Base-by-base conservation (phyloP, 2,113 vertebrate species). In the Toxotes jaculatrix region DNA sequence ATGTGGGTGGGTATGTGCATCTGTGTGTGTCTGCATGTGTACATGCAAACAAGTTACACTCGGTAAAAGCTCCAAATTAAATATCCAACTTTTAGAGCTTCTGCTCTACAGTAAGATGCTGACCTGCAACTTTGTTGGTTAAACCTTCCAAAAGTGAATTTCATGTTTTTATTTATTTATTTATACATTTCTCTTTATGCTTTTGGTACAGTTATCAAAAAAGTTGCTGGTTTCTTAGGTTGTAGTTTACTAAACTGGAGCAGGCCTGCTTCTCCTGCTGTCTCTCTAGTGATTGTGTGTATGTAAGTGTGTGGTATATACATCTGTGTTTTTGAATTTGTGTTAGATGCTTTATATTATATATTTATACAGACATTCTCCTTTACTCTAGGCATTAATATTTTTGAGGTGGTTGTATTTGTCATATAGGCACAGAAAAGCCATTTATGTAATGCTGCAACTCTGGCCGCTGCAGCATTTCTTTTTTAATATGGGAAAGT, bases 401-500 rank as follows among this genome's bases (percentile, higher is more conserved):
- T 70, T 38, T 40, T 64, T 8, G 10, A 42, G 23, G n/a, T 40
- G 21, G 53, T 27, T 65, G n/a, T 34, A 56, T 79, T 65, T 88
- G 55, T 61, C 56, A 73, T 61, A 49, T 49, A 77, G 57, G 64
- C 31, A 65, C 68, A 61, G 47, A 16, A 76, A 72, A 32, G 49
- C 6, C 23, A 12, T 81, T 76, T 45, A 64, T 89, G 72, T 77
- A 67, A 76, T 77, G 59, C 38, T 72, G 73, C 51, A 77, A 66
- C 62, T 86, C 55, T 70, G 74, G 83, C 84, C 63, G 21, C 82
- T 83, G 88, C 91, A 85, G 83, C 82, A 82, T 88, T 91, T 85
- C 71, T 84, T 62, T 84, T 70, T 87, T 87, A 88, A 91, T 91
- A 92, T 74, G 56, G 77, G 62, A 83, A 91, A 91, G 92, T 93